Percentiles rank a stretch among this genome's conserved stretches.
These are phyloP conservation scores for Lagodon rhomboides DNA, from an alignment of 2,797 vertebrate species.

Conservation along the genomic window DNA sequence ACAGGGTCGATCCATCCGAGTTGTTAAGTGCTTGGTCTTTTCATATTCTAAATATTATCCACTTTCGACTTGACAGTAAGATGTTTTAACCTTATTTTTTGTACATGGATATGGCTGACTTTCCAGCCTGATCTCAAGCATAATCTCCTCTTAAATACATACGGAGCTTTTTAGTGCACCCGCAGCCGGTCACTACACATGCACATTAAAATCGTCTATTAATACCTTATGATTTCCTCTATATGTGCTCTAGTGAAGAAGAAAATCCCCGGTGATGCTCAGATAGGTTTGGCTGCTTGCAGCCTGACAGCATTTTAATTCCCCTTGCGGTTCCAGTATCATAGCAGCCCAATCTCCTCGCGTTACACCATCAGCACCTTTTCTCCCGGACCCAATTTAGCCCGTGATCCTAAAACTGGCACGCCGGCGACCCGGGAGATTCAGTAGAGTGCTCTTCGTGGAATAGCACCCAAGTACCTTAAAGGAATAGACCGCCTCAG, in stretches of 20 bases:
- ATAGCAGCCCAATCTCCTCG: conserved; percentile 72
- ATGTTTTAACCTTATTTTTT: conserved; percentile 18
- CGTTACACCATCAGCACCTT: conserved; percentile 77
- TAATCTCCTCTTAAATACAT: conserved; percentile 42
- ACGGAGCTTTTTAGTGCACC: conserved; percentile 36
- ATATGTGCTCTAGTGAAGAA: conserved; percentile 61
- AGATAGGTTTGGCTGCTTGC: conserved; percentile 73
- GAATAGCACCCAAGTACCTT: conserved; percentile 70
- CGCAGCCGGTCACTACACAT: conserved; percentile 34
- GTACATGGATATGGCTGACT: not conserved
- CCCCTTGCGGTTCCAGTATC: conserved; percentile 73
- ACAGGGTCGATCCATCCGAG: not conserved
- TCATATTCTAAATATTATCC: not conserved
- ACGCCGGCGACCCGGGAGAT: conserved; percentile 57
- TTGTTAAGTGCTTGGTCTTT: not conserved
- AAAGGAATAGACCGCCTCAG: conserved; percentile 62
- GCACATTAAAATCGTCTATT: conserved; percentile 61
- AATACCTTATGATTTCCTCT: conserved; percentile 47
- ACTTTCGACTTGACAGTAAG: conserved; percentile 7
- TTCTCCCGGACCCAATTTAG: conserved; percentile 79
- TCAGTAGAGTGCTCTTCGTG: conserved; percentile 57
- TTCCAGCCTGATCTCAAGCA: conserved; percentile 20
- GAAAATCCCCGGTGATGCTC: conserved; percentile 70
- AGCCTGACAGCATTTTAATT: conserved; percentile 78
- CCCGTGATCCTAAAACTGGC: conserved; percentile 74